These are phyloP conservation scores for Saturnia japonica DNA, from an alignment of 2,888 invertebrate species.

Conservation along the genomic window DNA sequence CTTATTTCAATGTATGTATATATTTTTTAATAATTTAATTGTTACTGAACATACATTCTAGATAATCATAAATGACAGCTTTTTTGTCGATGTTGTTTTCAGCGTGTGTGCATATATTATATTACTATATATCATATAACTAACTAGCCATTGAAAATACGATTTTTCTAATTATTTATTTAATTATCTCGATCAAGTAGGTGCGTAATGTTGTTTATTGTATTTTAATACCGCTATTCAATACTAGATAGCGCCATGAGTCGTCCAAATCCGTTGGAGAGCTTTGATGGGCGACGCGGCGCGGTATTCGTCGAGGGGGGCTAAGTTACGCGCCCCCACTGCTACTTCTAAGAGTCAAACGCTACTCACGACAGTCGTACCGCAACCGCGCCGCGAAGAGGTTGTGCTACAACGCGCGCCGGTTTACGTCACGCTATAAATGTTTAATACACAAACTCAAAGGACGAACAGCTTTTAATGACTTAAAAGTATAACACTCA, in stretches of 20 bases:
- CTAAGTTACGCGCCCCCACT: conserved; percentile 71
- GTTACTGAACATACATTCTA: too few species aligned
- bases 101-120: neutral
- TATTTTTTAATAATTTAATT: too few species aligned
- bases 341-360: conserved; percentile 71
- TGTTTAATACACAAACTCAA: conserved; percentile 70
- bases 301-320: conserved; percentile 45
- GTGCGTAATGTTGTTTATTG: neutral
- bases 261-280: conserved; percentile 39
- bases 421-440: conserved; percentile 70
- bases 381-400: conserved; percentile 66
- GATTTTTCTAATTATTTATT: neutral
- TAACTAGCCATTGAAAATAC: too few species aligned
- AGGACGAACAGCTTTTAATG: conserved; percentile 51
- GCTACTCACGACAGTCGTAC: conserved; percentile 72
- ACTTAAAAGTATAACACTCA: conserved; percentile 51
- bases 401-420: conserved; percentile 60
- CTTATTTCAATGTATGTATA: too few species aligned
- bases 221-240: conserved; percentile 19
- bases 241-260: conserved; percentile 62
- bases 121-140: too few species aligned
- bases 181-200: neutral
- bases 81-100: neutral
- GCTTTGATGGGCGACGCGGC: conserved; percentile 55
- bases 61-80: too few species aligned